Percentiles rank a stretch among this genome's conserved stretches.
phyloP scores from a whole-genome alignment of 2,113 vertebrate species.

The Sylvietta virens region DNA sequence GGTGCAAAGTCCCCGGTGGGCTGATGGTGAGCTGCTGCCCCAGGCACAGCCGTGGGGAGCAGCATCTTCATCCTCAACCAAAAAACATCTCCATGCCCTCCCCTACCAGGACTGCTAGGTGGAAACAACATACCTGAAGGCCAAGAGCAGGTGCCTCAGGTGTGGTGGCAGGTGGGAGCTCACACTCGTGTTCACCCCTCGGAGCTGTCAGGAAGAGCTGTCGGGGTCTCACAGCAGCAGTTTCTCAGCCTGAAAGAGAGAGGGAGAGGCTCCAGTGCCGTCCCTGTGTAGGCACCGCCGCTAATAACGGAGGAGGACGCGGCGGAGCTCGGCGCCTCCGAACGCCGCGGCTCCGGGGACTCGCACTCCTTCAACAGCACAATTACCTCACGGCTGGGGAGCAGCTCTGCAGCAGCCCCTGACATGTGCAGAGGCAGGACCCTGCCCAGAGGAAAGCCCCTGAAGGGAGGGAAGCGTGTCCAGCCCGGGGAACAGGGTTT shows the following conservation, averaged over 20 bases:
- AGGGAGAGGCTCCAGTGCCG: background rate
- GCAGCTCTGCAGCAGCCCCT: background rate
- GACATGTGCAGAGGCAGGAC: background rate
- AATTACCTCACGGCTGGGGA: background rate
- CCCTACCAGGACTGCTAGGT: background rate
- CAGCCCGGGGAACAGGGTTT: accelerated
- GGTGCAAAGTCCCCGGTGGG: accelerated
- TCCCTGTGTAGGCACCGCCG: background rate
- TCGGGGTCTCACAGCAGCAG: constrained; percentile 33
- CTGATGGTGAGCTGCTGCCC: background rate
- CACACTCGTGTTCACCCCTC: background rate
- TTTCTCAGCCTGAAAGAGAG: constrained; percentile 59
- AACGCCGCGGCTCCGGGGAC: background rate
- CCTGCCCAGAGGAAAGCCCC: background rate
- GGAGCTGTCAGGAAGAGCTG: background rate
- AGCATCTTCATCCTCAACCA: background rate
- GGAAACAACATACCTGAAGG: constrained; percentile 23
- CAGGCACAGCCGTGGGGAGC: background rate
- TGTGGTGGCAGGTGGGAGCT: background rate
- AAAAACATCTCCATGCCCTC: background rate
- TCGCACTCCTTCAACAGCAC: background rate
- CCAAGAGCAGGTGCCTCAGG: background rate
- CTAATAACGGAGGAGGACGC: background rate
- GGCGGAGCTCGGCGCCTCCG: background rate
- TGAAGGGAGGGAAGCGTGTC: accelerated